Conservation (phyloP, 2,113 vertebrate species). For the Phylloscopus trochilus region DNA sequence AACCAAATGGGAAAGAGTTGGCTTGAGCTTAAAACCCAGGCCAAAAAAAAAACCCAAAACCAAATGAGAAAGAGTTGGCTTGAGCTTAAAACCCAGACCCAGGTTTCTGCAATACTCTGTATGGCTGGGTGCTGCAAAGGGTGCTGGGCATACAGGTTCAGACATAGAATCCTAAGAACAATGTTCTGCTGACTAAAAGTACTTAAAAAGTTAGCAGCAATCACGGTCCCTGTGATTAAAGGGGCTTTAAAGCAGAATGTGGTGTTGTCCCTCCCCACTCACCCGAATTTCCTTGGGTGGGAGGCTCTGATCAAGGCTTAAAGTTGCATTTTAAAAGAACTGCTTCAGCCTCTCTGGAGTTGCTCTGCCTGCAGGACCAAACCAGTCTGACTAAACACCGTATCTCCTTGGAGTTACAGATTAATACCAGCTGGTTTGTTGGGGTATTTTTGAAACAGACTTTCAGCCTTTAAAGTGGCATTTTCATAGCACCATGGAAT, state of each 20-base stretch:
- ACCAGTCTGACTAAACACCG: not conserved
- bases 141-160: not conserved
- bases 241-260: not conserved
- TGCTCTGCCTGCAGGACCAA: not conserved
- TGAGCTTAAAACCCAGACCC: not conserved
- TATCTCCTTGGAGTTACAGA: not conserved
- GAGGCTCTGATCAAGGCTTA: not conserved
- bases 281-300: not conserved
- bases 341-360: not conserved
- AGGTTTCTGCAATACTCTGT: not conserved
- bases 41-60: not conserved
- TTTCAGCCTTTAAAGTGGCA: not conserved
- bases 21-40: not conserved
- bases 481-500: not conserved
- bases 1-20: no score
- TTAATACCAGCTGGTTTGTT: not conserved
- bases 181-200: not conserved
- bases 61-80: not conserved
- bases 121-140: not conserved
- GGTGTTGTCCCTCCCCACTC: no score
- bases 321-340: not conserved
- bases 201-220: rapidly evolving
- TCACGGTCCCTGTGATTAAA: rapidly evolving
- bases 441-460: not conserved
- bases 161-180: not conserved